A percentile compares a stretch with the other conserved stretches of the same genome.
Conservation (phyloP, 2,797 vertebrate species). For the Fistularia tabacaria region DNA sequence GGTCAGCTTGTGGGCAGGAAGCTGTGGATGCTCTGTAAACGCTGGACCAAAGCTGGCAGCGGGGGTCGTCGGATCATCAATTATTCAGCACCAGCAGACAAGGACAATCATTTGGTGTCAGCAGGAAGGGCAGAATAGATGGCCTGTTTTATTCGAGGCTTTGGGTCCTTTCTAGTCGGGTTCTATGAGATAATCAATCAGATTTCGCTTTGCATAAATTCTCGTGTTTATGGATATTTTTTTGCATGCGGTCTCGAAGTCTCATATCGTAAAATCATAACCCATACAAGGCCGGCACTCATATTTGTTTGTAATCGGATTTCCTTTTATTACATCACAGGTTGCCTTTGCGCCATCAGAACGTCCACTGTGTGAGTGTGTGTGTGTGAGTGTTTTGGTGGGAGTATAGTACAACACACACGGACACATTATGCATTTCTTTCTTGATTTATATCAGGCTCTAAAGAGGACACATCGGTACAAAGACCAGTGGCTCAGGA, state of each 20-base stretch:
- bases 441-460: conserved; percentile 62
- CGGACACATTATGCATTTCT: conserved; percentile 9
- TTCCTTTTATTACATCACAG: no score
- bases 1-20: conserved; percentile 45
- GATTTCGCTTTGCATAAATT: no score
- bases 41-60: conserved; percentile 25
- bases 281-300: no score
- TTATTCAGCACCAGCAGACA: conserved; percentile 64
- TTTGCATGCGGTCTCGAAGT: no score
- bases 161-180: not conserved
- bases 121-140: conserved; percentile 29
- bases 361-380: no score
- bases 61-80: conserved; percentile 50
- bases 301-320: no score
- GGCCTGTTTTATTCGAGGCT: conserved; percentile 4
- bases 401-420: no score
- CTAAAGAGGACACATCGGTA: conserved; percentile 23
- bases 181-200: not conserved
- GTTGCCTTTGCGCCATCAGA: no score
- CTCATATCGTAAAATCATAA: no score
- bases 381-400: no score
- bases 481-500: conserved; percentile 23
- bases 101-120: conserved; percentile 48
- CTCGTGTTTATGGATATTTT: no score
- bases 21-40: conserved; percentile 41